phyloP scores from a whole-genome alignment of 2,888 invertebrate genomes.

The Diplazon laetatorius region DNA sequence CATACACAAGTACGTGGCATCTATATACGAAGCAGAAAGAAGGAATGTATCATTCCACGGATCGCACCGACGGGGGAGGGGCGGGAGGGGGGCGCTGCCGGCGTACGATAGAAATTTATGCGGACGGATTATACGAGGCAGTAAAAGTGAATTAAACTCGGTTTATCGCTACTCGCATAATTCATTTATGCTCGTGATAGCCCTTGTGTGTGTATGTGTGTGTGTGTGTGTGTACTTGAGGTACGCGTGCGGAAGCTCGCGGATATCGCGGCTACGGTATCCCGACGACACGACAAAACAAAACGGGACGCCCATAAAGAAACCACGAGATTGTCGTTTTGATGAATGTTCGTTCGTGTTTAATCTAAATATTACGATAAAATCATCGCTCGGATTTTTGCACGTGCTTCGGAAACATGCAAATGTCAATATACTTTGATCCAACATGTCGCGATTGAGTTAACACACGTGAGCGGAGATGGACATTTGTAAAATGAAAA shows the following conservation, averaged over 20 bases:
- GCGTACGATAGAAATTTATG: slow-evolving; percentile 74
- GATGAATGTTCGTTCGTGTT: slow-evolving; percentile 20
- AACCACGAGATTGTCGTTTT: slow-evolving; percentile 13
- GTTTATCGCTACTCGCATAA: slow-evolving; percentile 74
- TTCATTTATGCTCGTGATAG: slow-evolving; percentile 72
- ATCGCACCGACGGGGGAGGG: slow-evolving; percentile 21
- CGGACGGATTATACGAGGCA: slow-evolving; percentile 75
- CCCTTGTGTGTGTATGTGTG: slow-evolving; percentile 42
- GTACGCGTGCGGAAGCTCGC: slow-evolving; percentile 57
- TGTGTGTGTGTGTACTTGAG: slow-evolving; percentile 26
- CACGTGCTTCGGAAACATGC: background rate
- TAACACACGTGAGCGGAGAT: too few species aligned
- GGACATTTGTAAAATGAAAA: too few species aligned
- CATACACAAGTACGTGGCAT: slow-evolving; percentile 26
- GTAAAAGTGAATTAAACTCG: slow-evolving; percentile 79
- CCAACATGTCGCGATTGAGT: background rate
- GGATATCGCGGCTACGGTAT: slow-evolving; percentile 58
- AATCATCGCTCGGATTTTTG: slow-evolving; percentile 1
- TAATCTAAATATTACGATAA: background rate
- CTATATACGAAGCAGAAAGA: slow-evolving; percentile 28
- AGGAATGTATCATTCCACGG: slow-evolving; percentile 44
- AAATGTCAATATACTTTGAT: background rate
- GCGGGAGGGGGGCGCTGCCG: slow-evolving; percentile 13
- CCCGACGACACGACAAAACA: slow-evolving; percentile 39
- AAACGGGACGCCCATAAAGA: slow-evolving; percentile 7